phyloP scores from a whole-genome alignment of 2,888 invertebrate species.

The Agrotis exclamationis region DNA sequence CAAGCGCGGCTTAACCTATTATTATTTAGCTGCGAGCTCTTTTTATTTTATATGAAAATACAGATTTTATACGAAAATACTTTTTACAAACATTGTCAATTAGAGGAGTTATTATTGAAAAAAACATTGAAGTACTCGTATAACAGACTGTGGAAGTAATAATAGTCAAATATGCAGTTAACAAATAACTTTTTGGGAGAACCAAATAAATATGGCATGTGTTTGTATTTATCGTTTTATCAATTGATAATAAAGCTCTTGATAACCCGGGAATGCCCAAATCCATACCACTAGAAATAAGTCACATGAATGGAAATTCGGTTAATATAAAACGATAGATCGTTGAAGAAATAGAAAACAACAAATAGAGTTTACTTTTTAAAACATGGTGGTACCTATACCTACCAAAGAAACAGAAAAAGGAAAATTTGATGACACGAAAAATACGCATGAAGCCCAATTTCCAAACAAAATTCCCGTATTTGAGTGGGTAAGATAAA shows the following conservation, averaged over 20 bases:
- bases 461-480: conserved; percentile 31
- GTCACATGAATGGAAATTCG: not conserved
- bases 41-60: no score
- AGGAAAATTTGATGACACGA: not conserved
- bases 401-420: not conserved
- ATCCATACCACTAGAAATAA: not conserved
- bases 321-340: conserved; percentile 1
- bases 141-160: not conserved
- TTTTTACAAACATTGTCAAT: not conserved
- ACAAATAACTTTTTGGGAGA: conserved; percentile 5
- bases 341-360: not conserved
- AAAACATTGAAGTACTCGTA: not conserved
- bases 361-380: no score
- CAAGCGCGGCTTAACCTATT: no score
- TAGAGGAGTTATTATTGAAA: not conserved
- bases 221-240: conserved; percentile 28
- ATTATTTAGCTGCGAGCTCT: no score
- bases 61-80: no score
- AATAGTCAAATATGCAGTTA: not conserved
- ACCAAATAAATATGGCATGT: not conserved
- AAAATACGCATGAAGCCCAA: not conserved
- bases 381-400: no score
- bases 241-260: conserved; percentile 16
- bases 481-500: conserved; percentile 50
- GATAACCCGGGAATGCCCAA: conserved; percentile 29